These are phyloP conservation scores for Dolichopus griseipennis DNA, from an alignment of 2,888 invertebrate genomes.

Conservation along the genomic window DNA sequence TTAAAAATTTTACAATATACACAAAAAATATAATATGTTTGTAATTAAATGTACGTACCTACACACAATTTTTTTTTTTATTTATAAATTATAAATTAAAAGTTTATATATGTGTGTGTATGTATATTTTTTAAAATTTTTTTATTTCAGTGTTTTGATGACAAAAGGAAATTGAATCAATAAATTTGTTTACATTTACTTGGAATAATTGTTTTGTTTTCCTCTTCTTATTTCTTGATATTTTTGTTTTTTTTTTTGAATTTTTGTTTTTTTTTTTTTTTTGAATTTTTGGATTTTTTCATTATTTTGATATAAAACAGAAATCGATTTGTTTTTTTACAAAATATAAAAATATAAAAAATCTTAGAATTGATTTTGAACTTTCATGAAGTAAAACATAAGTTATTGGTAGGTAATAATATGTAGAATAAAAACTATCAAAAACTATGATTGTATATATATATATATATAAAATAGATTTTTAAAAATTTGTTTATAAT, in stretches of 20 bases:
- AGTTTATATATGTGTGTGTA: no score
- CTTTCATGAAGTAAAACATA: not conserved
- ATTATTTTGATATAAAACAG: not conserved
- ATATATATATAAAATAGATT: no score
- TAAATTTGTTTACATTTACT: not conserved
- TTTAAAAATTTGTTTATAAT: no score
- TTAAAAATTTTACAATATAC: no score
- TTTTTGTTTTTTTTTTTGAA: not conserved
- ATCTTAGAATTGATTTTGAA: not conserved
- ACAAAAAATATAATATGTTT: no score
- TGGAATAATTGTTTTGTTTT: not conserved
- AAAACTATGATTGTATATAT: not conserved
- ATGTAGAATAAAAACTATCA: not conserved
- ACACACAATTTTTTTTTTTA: no score
- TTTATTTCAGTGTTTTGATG: constrained; percentile 4
- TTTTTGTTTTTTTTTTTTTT: not conserved
- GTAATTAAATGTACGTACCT: no score
- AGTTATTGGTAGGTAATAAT: not conserved
- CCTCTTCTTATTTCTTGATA: no score
- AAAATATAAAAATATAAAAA: not conserved
- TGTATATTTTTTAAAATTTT: not conserved
- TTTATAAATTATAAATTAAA: no score
- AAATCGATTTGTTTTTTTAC: not conserved
- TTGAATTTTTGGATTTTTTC: not conserved
- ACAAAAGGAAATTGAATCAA: constrained; percentile 6